These are phyloP conservation scores for Centroberyx gerrardi DNA, from an alignment of 2,797 vertebrate genomes.

Conservation along the genomic window DNA sequence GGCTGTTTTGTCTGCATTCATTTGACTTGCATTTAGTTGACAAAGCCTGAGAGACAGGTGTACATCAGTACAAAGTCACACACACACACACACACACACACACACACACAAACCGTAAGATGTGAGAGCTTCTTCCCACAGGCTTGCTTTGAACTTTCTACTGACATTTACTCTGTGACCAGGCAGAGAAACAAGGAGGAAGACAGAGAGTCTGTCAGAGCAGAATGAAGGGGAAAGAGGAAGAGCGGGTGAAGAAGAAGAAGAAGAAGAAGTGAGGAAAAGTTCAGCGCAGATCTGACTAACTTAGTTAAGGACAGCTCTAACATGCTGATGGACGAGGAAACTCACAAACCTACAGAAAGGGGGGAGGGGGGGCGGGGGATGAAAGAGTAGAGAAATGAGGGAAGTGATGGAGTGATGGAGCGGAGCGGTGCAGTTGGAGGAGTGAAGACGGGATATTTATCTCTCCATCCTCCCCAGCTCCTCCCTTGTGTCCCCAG, in stretches of 20 bases:
- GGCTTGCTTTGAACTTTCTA: slow-evolving; percentile 55
- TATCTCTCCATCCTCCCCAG: slow-evolving; percentile 69
- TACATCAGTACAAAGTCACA: not conserved
- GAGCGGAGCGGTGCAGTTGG: slow-evolving; percentile 60
- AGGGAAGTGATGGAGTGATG: not conserved
- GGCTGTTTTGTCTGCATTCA: slow-evolving; percentile 47
- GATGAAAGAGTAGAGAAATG: slow-evolving; percentile 20
- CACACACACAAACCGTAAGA: slow-evolving; percentile 23
- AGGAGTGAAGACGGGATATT: slow-evolving; percentile 72
- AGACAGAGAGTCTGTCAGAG: slow-evolving; percentile 28
- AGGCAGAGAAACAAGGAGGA: slow-evolving; percentile 42
- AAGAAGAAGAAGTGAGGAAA: slow-evolving; percentile 21
- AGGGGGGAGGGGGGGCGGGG: slow-evolving; percentile 33
- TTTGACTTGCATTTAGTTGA: slow-evolving; percentile 63
- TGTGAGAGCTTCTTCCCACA: slow-evolving; percentile 31
- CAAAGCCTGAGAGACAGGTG: slow-evolving; percentile 49
- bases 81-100: slow-evolving; percentile 7
- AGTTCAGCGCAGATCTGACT: slow-evolving; percentile 5
- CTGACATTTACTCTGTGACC: slow-evolving; percentile 46
- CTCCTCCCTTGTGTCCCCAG: slow-evolving; percentile 72
- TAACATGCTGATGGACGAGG: slow-evolving; percentile 26
- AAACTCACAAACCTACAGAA: not conserved
- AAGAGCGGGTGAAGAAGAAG: slow-evolving; percentile 9
- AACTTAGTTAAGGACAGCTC: slow-evolving; percentile 42
- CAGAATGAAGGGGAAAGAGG: slow-evolving; percentile 30